Evolutionary conservation across 2,797 vertebrate genomes (phyloP), one percentile per base, ranked within the genome.

Genomic region (Sphenopsis melanotis): DNA sequence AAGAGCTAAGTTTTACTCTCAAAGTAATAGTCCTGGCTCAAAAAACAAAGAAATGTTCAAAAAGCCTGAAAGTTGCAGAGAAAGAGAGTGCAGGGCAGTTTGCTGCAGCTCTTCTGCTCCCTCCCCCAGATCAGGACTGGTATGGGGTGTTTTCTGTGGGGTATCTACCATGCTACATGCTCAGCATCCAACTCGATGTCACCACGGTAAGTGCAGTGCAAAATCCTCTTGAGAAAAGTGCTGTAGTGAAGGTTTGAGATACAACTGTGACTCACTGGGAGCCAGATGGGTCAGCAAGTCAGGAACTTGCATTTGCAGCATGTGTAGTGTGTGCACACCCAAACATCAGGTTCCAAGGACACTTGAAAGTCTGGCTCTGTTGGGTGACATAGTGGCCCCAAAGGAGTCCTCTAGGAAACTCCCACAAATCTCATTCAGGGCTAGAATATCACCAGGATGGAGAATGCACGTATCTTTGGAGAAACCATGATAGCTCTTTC

Each of bases 221-320:
- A 96, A 96, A 89, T 87, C 93, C 93, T 96, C 91, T 94, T 91
- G 88, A 37, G 17, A 89, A 94, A 97, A 97, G 95, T 92, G 95
- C 94, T 95, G 24, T 32, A 95, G 92, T 92, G 94, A 94, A 96
- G 88, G 66, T 96, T 78, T 87, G 87, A 95, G 77, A 94, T 76
- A 83, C 29, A 70, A 36, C 26, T 78, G 74, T 60, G 61, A 84
- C 90, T 94, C 85, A 20, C 79, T 72, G 2, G 9, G 84, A 97
- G 87, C 74, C 91, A 89, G 46, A 79, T 70, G 36, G 70, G 52
- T 64, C 68, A 75, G 46, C 47, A 87, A 86, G 82, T 75, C 36
- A 47, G 66, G 61, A 80, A 72, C 65, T 68, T 93, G 80, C 70
- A 23, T 77, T 84, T 90, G 93, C 85, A 96, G 96, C 91, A 84